Base-by-base conservation (phyloP, 30 jellyfish, hydroid and myxozoan genomes). In the Catostylus mosaicus region DNA sequence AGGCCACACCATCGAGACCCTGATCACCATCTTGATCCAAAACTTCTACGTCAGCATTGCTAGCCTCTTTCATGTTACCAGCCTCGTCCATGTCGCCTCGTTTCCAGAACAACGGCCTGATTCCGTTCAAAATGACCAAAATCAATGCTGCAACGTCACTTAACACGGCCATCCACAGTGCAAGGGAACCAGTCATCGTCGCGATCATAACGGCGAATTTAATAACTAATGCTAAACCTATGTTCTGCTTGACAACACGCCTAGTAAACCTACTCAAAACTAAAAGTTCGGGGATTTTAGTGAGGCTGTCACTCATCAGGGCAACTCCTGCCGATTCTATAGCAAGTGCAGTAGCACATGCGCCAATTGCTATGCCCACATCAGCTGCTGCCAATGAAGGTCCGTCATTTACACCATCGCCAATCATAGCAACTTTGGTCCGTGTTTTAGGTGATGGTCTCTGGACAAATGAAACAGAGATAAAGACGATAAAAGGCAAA, bases 301-400 rank as follows among this genome's bases (percentile, higher is more conserved):
- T 50, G 68, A 93, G 68, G 33, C 77, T 88, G 80, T 93, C 99
- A 27, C 85, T 87, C 99, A 93, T 93, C 30, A 87, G 78, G 27
- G 96, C 85, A 38, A 93, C 89, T 33, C 87, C 97, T 1, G 99
- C 99, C 1, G 97, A 93, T 38, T 93, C 91, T 43, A 92, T 85
- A 24, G 98, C 96, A n/a, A 92, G 88, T 3, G 97, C 98, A 19
- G 99, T 81, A 8, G 90, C 99, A 31, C 92, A 75, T 30, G 93
- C 89, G 18, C 99, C 97, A 73, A 93, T 93, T 30, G 99, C 97
- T 0, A 93, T 88, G 11, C 99, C 99, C 63, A 93, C 99, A 69
- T 93, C 97, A 19, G 99, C 99, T 18, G 96, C 97, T 7, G 97
- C 97, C 23, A 93, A 48, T 3, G 97, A 81, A 18, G 99, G 99